Conservation (phyloP, 2,113 vertebrate genomes). For the Craseonycteris thonglongyai region DNA sequence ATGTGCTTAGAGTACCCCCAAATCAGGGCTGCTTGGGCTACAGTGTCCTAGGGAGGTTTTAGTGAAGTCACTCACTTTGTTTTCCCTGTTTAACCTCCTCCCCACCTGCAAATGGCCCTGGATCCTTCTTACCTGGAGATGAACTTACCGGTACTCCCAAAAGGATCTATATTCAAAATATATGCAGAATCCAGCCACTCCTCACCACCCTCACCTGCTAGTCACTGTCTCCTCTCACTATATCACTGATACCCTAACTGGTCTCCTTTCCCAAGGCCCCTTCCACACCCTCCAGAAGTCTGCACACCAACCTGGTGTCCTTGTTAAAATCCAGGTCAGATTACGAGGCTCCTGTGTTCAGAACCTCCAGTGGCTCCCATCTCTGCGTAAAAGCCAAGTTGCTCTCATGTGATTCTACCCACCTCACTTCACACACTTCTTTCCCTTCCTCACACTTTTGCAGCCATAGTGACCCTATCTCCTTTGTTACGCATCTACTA, state of each 20-base stretch:
- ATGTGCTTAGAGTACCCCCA: background rate
- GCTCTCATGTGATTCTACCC: background rate
- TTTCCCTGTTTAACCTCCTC: background rate
- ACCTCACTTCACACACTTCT: background rate
- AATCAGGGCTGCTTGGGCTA: background rate
- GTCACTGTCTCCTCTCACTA: background rate
- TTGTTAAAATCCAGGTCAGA: background rate
- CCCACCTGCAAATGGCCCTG: background rate
- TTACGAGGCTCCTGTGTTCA: background rate
- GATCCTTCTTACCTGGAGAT: background rate
- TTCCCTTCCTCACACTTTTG: background rate
- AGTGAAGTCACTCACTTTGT: background rate
- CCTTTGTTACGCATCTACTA: background rate
- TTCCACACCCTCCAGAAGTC: background rate
- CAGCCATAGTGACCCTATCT: background rate
- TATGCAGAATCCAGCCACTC: background rate
- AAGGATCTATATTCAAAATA: background rate
- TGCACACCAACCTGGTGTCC: background rate
- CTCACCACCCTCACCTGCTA: background rate
- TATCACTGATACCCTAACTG: background rate
- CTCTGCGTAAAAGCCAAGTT: background rate
- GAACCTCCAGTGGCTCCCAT: background rate
- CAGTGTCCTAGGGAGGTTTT: background rate
- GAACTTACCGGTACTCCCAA: background rate
- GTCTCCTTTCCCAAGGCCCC: background rate